Evolutionary conservation across 2,888 invertebrate species (phyloP), one percentile per base, ranked within the genome.

Genomic region (Ophion slaviceki): DNA sequence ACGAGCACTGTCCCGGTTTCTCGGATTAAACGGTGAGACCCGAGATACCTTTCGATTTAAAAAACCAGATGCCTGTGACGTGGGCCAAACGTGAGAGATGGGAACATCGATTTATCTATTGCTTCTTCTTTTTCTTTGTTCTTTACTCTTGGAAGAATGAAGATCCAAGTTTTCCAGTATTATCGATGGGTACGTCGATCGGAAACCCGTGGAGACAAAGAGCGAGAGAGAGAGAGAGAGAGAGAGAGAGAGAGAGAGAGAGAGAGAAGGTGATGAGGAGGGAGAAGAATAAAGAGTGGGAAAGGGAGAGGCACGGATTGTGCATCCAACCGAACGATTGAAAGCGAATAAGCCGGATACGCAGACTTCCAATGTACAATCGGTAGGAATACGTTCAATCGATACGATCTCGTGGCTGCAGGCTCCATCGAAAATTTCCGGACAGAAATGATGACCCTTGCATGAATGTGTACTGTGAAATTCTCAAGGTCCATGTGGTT

Each of bases 311-410:
- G 70, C 45, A 64, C 32, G 45, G 47, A 57, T 61, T 61, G 59
- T 61, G 17, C n/a, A 20, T 61, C 2, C 8, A 17, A 53, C 11
- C 53, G 6, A 53, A 53, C 53, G n/a, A 57, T 70, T 75, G 70
- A 74, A 77, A 71, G 75, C 68, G 74, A 81, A 81, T 70, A 57
- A 85, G 79, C 78, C 85, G 85, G 85, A 85, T 79, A 57, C 80
- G 77, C 68, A 57, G 76, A 83, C 45, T 17, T 62, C 53, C 47
- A 75, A 75, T 66, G 57, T 80, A 62, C 74, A 76, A 80, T 77
- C 72, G 53, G 20, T 24, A 40, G 11, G 24, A 7, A 61, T 45
- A 36, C 59, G 68, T 75, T 70, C 74, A 75, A 74, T 40, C n/a
- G 20, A 47, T 20, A 32, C 32, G 28, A 67, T 75, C 24, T 17